Evolutionary conservation across 1,140 invertebrate species (phyloP).

Genomic region (Macrocentrus cingulum): DNA sequence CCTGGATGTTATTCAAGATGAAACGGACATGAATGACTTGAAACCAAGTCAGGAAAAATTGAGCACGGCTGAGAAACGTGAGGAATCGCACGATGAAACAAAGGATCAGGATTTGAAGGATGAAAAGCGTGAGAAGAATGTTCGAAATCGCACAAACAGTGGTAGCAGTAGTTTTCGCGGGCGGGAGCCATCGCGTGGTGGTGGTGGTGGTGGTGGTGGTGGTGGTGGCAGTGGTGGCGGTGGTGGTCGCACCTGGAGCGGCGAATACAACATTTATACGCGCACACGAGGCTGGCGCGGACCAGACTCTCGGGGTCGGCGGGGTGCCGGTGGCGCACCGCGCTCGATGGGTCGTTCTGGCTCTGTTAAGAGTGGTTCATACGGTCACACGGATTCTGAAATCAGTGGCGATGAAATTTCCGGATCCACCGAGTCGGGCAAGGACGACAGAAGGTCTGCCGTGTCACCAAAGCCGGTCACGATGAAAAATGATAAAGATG

Average conservation of each 20-base stretch:
- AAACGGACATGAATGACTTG: constrained; percentile 41
- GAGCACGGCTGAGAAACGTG: constrained; percentile 44
- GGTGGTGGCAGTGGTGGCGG: too few relatives aligned
- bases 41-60: constrained; percentile 52
- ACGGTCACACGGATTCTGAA: constrained; percentile 63
- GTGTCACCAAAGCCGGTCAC: constrained; percentile 53
- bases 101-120: constrained; percentile 44
- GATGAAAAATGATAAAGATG: constrained; percentile 63
- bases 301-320: constrained; percentile 49
- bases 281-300: constrained; percentile 47
- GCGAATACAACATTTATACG: constrained; percentile 45
- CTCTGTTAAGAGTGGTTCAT: constrained; percentile 50
- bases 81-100: constrained; percentile 46
- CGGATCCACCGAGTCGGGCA: constrained; percentile 57
- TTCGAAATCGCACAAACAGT: constrained; percentile 41
- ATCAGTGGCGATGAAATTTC: constrained; percentile 63
- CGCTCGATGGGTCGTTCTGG: constrained; percentile 41
- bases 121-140: constrained; percentile 52
- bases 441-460: constrained; percentile 54
- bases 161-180: constrained; percentile 33
- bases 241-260: constrained; percentile 37
- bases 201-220: too few relatives aligned
- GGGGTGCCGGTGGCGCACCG: constrained; percentile 43
- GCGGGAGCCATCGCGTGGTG: constrained; percentile 31
- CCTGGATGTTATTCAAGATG: constrained; percentile 39